Evolutionary conservation across 2,113 vertebrate species (phyloP), one percentile per base, ranked within the genome.

Genomic region (Vanacampus margaritifer): DNA sequence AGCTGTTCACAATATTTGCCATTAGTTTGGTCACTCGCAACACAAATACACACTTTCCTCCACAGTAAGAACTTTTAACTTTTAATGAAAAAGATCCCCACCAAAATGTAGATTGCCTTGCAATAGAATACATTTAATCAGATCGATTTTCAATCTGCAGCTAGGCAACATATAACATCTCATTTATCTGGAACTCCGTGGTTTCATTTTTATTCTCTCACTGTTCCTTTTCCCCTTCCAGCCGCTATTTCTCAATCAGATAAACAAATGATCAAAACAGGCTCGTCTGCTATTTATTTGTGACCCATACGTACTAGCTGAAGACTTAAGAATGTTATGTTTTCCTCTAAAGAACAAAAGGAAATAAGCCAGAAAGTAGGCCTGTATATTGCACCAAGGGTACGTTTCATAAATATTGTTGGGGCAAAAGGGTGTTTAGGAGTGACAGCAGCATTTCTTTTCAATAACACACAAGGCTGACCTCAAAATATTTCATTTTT

Each of bases 381-480:
- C 50, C 63, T 70, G 67, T 56, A 67, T 51, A 72, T 65, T 51
- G 61, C 23, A 50, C 26, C 59, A 28, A 59, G 59, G 45, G 41
- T 64, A 39, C 45, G 41, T 67, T 28, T 64, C 56, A 59, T 68
- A 65, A 65, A 76, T 72, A 68, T 39, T 72, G 62, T 37, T 73
- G 57, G 68, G 48, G 65, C 63, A 72, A 65, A 73, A 61, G 6
- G 26, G 32, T 68, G 46, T 54, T 45, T 58, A 43, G 37, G 58
- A 73, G 58, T 81, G n/a, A 64, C 69, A 36, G 41, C 50, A 62
- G 58, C 26, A 70, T 50, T 60, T 72, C 62, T 72, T 70, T 79
- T 67, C 54, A 82, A 83, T 88, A 83, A 86, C 59, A 77, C 75
- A 86, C 68, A 54, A 85, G 73, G 79, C 73, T 82, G 68, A 69